Evolutionary conservation across 2,888 invertebrate species (phyloP).

Genomic region (Melitaea athalia): DNA sequence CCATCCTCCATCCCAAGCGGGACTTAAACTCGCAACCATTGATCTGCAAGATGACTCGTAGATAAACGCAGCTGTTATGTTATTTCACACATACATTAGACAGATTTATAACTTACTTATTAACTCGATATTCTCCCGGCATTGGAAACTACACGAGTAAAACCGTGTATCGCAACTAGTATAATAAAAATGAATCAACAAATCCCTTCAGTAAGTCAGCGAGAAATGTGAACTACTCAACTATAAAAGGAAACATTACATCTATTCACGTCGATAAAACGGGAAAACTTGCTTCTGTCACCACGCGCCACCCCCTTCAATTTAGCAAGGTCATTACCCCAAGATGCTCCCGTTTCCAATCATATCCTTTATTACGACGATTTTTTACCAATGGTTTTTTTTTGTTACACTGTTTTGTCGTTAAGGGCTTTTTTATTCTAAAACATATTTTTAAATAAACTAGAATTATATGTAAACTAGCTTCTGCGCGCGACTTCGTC

Average conservation of each 20-base stretch:
- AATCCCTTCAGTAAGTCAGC: background rate
- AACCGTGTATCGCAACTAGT: background rate
- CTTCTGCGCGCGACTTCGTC: too few relatives aligned
- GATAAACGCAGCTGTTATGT: too few relatives aligned
- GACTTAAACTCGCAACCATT: too few relatives aligned
- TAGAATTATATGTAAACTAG: background rate
- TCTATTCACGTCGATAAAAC: conserved; percentile 19
- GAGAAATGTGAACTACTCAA: background rate
- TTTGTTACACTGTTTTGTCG: conserved; percentile 8
- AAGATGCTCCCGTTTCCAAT: conserved; percentile 33
- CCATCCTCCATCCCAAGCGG: too few relatives aligned
- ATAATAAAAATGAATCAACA: background rate
- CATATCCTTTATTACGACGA: conserved; percentile 34
- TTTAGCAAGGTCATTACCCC: conserved; percentile 40
- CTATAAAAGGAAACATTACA: conserved; percentile 4
- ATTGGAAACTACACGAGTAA: background rate
- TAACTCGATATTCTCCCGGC: too few relatives aligned
- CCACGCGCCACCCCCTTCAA: conserved; percentile 32
- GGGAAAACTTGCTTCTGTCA: conserved; percentile 23
- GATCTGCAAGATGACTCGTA: too few relatives aligned
- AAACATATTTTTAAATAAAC: background rate
- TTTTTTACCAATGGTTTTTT: conserved; percentile 30
- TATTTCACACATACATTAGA: too few relatives aligned
- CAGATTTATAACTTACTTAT: too few relatives aligned
- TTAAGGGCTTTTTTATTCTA: background rate